Percentiles rank a stretch among this genome's conserved stretches.
phyloP scores from a whole-genome alignment of 2,888 invertebrate genomes.

The Ennomos erosarius region DNA sequence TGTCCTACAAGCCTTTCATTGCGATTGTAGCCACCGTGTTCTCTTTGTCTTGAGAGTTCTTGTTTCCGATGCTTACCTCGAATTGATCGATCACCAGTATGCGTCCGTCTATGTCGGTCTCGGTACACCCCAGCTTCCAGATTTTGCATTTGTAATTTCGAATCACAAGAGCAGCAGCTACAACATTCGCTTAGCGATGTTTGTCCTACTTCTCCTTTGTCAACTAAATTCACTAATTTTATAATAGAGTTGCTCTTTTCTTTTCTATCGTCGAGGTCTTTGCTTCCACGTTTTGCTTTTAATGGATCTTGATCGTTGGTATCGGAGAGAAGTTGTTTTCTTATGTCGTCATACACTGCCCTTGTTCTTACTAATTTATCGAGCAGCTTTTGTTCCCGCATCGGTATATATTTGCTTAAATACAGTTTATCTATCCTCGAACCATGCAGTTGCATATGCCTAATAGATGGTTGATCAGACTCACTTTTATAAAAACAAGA shows the following conservation, averaged over 20 bases:
- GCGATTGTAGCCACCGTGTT: background rate
- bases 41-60: background rate
- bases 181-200: conserved; percentile 6
- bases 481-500: conserved; percentile 54
- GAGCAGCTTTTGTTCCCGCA: conserved; percentile 59
- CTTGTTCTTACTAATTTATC: conserved; percentile 61
- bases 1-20: background rate
- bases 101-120: background rate
- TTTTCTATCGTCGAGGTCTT: conserved; percentile 28
- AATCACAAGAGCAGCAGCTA: conserved; percentile 5
- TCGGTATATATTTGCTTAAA: conserved; percentile 56
- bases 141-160: background rate
- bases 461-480: conserved; percentile 51
- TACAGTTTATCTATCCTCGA: conserved; percentile 58
- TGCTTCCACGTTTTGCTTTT: background rate
- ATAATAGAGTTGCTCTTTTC: conserved; percentile 1
- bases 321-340: conserved; percentile 19
- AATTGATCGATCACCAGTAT: background rate
- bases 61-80: background rate
- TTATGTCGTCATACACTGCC: conserved; percentile 62
- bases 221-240: conserved; percentile 1
- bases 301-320: background rate
- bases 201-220: conserved; percentile 2
- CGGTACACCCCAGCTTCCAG: background rate
- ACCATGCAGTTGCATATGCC: conserved; percentile 45